Conservation (phyloP, 2,113 vertebrate genomes). For the Eulacestoma nigropectus region DNA sequence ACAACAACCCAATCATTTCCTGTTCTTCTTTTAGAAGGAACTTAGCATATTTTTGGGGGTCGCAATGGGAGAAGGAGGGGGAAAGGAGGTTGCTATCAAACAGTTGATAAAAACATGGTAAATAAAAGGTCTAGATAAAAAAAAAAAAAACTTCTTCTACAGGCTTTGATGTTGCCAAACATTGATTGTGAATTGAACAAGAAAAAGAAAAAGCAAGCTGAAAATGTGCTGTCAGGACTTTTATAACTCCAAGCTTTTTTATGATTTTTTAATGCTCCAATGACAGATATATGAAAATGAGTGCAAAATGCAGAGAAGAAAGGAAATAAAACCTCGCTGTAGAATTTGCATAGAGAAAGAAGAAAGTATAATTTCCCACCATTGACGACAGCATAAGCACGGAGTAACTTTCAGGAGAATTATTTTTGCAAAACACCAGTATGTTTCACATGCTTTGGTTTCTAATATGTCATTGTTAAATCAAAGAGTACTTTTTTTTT, state of each 20-base stretch:
- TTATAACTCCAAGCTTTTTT: conserved; percentile 38
- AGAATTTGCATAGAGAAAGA: conserved; percentile 36
- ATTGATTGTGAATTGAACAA: conserved; percentile 41
- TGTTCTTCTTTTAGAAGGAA: neutral
- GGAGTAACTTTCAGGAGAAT: conserved; percentile 53
- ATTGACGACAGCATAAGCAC: neutral
- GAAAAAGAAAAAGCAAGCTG: conserved; percentile 27
- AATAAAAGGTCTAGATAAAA: neutral
- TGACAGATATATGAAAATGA: conserved; percentile 61
- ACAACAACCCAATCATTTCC: neutral
- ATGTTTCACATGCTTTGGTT: conserved; percentile 57
- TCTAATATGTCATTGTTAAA: conserved; percentile 60
- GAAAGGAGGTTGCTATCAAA: neutral
- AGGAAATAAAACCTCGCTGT: conserved; percentile 28
- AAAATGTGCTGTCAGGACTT: conserved; percentile 53
- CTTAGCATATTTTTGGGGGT: neutral
- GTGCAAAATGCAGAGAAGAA: conserved; percentile 50
- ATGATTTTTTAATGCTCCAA: conserved; percentile 65
- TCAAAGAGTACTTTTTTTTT: conserved; percentile 27
- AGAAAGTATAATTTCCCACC: conserved; percentile 20
- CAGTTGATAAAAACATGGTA: conserved; percentile 2
- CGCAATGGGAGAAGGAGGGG: neutral
- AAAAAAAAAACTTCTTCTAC: neutral
- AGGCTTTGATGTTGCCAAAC: conserved; percentile 55
- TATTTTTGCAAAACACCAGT: conserved; percentile 63